A percentile compares a stretch with the other conserved stretches of the same genome.
Conservation (phyloP, 2,797 vertebrate genomes). For the Chelidonichthys spinosus region DNA sequence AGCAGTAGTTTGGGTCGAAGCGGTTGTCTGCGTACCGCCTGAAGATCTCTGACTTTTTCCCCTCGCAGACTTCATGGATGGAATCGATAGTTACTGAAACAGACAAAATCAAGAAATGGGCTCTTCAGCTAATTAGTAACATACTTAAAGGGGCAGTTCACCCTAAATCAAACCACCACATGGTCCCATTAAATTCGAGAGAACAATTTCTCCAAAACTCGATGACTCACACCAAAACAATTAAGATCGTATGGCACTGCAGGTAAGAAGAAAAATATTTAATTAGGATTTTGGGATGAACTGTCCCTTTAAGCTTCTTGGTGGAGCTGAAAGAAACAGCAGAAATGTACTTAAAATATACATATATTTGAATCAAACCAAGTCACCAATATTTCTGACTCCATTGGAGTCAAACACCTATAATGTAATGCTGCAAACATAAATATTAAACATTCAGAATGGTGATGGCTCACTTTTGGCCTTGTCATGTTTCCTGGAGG, state of each 20-base stretch:
- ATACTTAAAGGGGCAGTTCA: no score
- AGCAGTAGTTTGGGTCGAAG: constrained; percentile 97
- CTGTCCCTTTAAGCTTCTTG: background rate
- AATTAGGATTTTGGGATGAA: no score
- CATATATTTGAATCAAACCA: background rate
- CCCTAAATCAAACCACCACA: no score
- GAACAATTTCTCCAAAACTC: no score
- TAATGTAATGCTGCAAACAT: background rate
- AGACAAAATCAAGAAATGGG: constrained; percentile 1
- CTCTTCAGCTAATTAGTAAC: background rate
- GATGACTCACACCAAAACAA: no score
- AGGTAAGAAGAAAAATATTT: no score
- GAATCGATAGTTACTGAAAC: constrained; percentile 93
- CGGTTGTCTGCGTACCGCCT: constrained; percentile 90
- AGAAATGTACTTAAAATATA: background rate
- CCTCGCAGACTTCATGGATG: constrained; percentile 96
- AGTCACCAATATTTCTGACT: no score
- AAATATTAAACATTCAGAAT: background rate
- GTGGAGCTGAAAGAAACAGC: background rate
- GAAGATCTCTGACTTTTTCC: constrained; percentile 95
- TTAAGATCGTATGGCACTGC: no score
- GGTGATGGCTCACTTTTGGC: constrained; percentile 92
- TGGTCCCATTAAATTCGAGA: no score
- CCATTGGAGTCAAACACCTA: no score
- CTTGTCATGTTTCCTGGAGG: constrained; percentile 94